Base-by-base conservation (phyloP, 2,113 vertebrate genomes). In the Semnornis frantzii region DNA sequence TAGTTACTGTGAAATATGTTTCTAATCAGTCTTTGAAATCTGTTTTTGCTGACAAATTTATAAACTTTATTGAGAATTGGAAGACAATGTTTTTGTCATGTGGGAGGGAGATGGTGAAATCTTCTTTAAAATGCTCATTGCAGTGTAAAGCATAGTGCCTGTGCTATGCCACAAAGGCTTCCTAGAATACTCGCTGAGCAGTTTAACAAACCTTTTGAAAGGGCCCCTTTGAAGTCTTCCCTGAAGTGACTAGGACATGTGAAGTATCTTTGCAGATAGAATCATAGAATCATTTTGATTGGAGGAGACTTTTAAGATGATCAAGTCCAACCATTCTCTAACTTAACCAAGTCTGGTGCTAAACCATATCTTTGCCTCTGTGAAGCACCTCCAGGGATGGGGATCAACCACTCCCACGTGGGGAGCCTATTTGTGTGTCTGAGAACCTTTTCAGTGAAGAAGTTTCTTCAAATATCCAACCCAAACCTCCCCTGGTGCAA, bases 151-250 rank as follows among this genome's bases (percentile, higher is more conserved):
- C 52, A n/a, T 2, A 2, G 68, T 63, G 90, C 20, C 46, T 86
- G 3, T 76, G 20, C 34, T 31, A 25, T 25, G 82, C 27, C 44
- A 15, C n/a, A n/a, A 5, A 81, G 92, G 39, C 44, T 19, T 59
- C 24, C 37, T 55, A 12, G 17, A 74, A 25, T 68, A 44, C 15
- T 83, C 85, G 18, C 46, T 57, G 19, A 68, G 48, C 46, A 59
- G 8, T 65, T 73, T 37, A 82, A 23, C 25, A 92, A 85, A 50
- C 5, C 24, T 10, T 57, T 77, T 48, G 77, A 88, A 82, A 96
- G 28, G 93, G 82, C 12, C n/a, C 58, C 57, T 85, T 89, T 85
- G 90, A 92, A 91, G 80, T 82, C 70, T 91, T 50, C 15, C 5
- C 83, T 66, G 5, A 76, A 86, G 15, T 46, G 55, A 25, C 37